Evolutionary conservation across 2,797 vertebrate species (phyloP).

Genomic region (Dendrocincla tyrannina): DNA sequence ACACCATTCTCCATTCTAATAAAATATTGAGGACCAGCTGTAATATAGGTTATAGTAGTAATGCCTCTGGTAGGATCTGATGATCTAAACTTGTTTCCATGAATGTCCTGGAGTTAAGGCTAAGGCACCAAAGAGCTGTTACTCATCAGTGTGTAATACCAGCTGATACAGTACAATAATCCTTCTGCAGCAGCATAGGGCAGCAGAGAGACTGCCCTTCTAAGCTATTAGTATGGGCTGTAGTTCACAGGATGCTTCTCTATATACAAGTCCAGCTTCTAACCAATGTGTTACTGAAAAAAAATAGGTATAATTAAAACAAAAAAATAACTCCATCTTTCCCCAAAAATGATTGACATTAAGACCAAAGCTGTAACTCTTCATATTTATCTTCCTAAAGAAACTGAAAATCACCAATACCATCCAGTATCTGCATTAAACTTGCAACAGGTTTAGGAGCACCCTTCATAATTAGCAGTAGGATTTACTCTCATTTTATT

Average conservation of each 20-base stretch:
- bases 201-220: not conserved
- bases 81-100: slow-evolving; percentile 12
- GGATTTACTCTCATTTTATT: not conserved
- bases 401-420: not conserved
- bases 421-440: too few relatives aligned
- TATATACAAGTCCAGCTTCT: not conserved
- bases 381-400: not conserved
- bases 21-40: slow-evolving; percentile 52
- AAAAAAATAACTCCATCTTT: not conserved
- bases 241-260: not conserved
- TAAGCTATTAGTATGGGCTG: not conserved
- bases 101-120: slow-evolving; percentile 53
- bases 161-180: not conserved
- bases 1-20: slow-evolving; percentile 46
- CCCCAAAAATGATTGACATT: not conserved
- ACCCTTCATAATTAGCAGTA: not conserved
- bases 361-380: slow-evolving; percentile 9
- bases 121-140: slow-evolving; percentile 29
- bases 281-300: not conserved
- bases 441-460: not conserved
- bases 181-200: not conserved
- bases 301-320: accelerated
- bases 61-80: slow-evolving; percentile 22
- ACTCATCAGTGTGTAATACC: slow-evolving; percentile 15
- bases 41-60: slow-evolving; percentile 29